phyloP scores from a whole-genome alignment of 64 coral and sea anemone species.

The Orbicella faveolata region DNA sequence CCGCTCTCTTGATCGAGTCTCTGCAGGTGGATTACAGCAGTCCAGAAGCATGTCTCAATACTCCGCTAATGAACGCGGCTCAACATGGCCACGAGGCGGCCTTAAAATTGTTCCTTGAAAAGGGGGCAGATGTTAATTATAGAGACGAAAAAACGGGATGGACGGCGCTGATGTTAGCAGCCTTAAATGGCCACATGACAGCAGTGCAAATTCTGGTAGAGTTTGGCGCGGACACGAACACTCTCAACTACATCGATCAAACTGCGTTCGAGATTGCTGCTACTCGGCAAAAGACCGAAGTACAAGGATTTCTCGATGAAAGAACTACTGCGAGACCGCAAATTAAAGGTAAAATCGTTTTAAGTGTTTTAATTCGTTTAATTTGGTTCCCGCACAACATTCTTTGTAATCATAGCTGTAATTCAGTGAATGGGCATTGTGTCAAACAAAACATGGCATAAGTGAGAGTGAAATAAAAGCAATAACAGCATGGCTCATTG shows the following conservation, averaged over 20 bases:
- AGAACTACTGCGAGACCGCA: conserved; percentile 72
- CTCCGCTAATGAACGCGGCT: conserved; percentile 74
- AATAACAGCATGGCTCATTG: background rate
- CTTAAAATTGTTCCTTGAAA: conserved; percentile 63
- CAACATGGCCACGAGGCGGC: conserved; percentile 92
- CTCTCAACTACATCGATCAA: conserved; percentile 67
- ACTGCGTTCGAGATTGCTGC: conserved; percentile 82
- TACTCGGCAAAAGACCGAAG: conserved; percentile 69
- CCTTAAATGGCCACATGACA: conserved; percentile 79
- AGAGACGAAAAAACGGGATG: conserved; percentile 70
- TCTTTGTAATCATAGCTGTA: background rate
- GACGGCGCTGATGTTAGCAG: conserved; percentile 90
- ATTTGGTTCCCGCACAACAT: background rate
- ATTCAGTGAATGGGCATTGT: conserved; percentile 18
- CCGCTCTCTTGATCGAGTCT: conserved; percentile 60
- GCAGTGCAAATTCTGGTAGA: conserved; percentile 77
- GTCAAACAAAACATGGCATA: background rate
- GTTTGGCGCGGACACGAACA: conserved; percentile 73
- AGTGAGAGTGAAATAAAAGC: background rate
- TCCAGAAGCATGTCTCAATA: background rate
- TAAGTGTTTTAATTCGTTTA: conserved; percentile 17
- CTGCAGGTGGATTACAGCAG: conserved; percentile 35
- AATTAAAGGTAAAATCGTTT: conserved; percentile 58
- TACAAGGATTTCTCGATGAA: conserved; percentile 69
- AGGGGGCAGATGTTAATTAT: conserved; percentile 80